Percentiles rank a stretch among this genome's conserved stretches.
phyloP scores from a whole-genome alignment of 2,797 vertebrate genomes.

The Chloroceryle inda region DNA sequence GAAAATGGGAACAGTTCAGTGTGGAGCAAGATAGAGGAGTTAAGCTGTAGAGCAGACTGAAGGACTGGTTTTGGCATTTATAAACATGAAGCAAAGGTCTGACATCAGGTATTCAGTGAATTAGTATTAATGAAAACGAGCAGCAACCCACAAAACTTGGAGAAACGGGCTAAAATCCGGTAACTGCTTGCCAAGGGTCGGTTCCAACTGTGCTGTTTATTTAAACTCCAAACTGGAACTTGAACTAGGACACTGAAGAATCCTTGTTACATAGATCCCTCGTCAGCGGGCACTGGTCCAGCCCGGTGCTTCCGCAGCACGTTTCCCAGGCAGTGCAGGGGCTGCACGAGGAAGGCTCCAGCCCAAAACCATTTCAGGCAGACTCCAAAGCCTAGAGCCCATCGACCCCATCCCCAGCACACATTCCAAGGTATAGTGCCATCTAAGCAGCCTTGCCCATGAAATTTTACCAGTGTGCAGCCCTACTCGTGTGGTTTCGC shows the following conservation, averaged over 20 bases:
- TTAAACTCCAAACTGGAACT: background rate
- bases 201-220: background rate
- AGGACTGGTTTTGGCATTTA: background rate
- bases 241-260: background rate
- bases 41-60: background rate
- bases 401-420: rapidly evolving
- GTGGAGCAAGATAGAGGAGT: background rate
- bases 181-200: background rate
- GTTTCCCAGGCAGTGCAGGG: background rate
- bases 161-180: background rate
- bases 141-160: background rate
- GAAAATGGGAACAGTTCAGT: background rate
- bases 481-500: background rate
- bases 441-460: background rate
- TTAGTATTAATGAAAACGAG: background rate
- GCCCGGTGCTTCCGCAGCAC: background rate
- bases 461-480: background rate
- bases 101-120: background rate
- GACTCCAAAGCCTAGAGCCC: background rate
- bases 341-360: rapidly evolving
- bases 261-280: background rate
- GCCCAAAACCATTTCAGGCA: background rate
- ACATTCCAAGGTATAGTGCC: background rate
- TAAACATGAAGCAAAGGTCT: background rate
- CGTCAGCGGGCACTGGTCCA: background rate